A percentile compares a stretch with the other conserved stretches of the same genome.
Conservation (phyloP, 1,140 invertebrate species). For the Drosophila ficusphila region DNA sequence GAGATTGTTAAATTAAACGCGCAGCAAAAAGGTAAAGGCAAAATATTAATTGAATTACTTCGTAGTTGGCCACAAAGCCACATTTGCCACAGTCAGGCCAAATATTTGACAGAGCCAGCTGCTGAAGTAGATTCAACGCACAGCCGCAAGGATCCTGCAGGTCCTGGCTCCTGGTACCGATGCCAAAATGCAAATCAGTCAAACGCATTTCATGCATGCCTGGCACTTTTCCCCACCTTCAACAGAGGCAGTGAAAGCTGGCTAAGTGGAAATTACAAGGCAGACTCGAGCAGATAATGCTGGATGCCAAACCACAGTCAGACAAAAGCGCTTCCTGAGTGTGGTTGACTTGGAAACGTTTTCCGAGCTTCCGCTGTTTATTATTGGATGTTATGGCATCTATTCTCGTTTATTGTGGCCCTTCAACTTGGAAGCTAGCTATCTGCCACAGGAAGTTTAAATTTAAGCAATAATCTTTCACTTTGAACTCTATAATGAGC, state of each 20-base stretch:
- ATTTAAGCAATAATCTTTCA: background rate
- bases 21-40: conserved; percentile 29
- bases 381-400: conserved; percentile 11
- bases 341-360: conserved; percentile 11
- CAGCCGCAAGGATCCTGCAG: conserved; percentile 25
- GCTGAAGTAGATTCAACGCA: conserved; percentile 22
- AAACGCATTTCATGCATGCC: conserved; percentile 72
- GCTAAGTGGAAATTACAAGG: conserved; percentile 22
- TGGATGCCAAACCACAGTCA: conserved; percentile 22
- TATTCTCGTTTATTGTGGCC: too few species aligned
- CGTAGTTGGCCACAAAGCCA: conserved; percentile 39
- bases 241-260: background rate
- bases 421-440: background rate
- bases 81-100: conserved; percentile 33
- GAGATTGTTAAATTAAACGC: conserved; percentile 21
- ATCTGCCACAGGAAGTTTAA: background rate
- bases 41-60: conserved; percentile 45
- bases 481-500: too few species aligned
- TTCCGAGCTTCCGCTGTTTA: conserved; percentile 3
- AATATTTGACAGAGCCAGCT: conserved; percentile 33
- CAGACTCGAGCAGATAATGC: conserved; percentile 24
- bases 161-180: conserved; percentile 18
- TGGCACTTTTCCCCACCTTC: conserved; percentile 18
- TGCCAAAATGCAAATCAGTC: conserved; percentile 71
- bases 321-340: conserved; percentile 27